A percentile compares a stretch with the other conserved stretches of the same genome.
phyloP scores from a whole-genome alignment of 2,888 invertebrate species.

The Fragum sueziense region DNA sequence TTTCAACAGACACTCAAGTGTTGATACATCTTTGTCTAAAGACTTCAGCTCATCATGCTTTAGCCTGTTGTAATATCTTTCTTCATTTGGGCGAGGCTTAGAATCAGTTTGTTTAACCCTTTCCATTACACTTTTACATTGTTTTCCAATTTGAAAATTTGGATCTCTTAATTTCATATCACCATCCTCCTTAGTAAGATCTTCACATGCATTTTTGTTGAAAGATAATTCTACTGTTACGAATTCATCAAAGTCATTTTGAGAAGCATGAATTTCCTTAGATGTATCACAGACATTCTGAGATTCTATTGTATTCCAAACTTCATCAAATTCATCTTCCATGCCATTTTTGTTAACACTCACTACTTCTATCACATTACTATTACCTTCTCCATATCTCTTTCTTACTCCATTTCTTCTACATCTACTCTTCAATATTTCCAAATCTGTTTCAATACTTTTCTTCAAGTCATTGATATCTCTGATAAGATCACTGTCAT shows the following conservation, averaged over 20 bases:
- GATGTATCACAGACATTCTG: background rate
- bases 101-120: too few species aligned
- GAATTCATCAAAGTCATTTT: background rate
- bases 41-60: too few species aligned
- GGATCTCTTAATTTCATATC: too few species aligned
- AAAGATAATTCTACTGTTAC: background rate
- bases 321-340: constrained; percentile 1
- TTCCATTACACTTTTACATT: too few species aligned
- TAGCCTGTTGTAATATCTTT: too few species aligned
- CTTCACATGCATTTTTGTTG: too few species aligned
- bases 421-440: background rate
- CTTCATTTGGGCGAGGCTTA: too few species aligned
- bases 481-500: background rate
- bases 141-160: too few species aligned
- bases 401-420: background rate
- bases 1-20: background rate
- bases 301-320: background rate
- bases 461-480: constrained; percentile 4
- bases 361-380: background rate
- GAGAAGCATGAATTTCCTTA: background rate
- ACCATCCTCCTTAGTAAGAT: too few species aligned
- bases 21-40: background rate
- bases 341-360: too few species aligned
- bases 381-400: background rate
- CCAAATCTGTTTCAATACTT: constrained; percentile 2